Conservation (phyloP, 1,140 invertebrate genomes). For the Macrostomum lignano region DNA sequence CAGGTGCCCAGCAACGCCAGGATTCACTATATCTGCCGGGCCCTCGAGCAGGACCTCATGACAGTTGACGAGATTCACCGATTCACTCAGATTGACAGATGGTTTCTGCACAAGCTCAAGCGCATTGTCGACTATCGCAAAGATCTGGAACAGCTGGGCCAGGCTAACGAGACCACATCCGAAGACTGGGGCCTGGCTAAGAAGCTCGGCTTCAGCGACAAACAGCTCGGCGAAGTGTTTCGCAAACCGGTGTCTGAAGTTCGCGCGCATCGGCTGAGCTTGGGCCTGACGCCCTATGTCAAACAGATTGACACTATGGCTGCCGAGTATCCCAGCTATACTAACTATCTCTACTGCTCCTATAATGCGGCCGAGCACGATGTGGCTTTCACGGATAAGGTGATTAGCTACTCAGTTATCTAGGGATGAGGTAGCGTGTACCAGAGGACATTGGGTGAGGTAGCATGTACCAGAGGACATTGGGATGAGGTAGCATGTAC, state of each 20-base stretch:
- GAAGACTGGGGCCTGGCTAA: constrained; percentile 9
- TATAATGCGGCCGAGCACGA: constrained; percentile 16
- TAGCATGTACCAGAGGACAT: too few relatives aligned
- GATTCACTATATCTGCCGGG: constrained; percentile 11
- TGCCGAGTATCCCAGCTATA: constrained; percentile 13
- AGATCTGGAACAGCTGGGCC: constrained; percentile 32
- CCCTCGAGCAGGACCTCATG: constrained; percentile 12
- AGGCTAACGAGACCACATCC: constrained; percentile 4
- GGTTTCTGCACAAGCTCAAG: constrained; percentile 46
- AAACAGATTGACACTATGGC: constrained; percentile 18
- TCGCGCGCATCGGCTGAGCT: constrained; percentile 4
- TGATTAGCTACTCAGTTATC: too few relatives aligned
- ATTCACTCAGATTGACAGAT: constrained; percentile 13
- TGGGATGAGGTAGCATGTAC: too few relatives aligned
- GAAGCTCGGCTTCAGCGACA: constrained; percentile 13
- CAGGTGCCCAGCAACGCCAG: constrained; percentile 12
- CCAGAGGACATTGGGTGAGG: too few relatives aligned
- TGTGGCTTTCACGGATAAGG: too few relatives aligned
- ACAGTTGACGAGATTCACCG: constrained; percentile 12
- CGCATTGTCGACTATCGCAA: constrained; percentile 51
- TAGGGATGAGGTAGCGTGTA: too few relatives aligned
- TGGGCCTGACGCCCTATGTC: constrained; percentile 12
- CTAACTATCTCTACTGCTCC: constrained; percentile 14
- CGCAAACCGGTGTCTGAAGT: not conserved
- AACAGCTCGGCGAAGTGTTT: constrained; percentile 10